Evolutionary conservation across 2,113 vertebrate species (phyloP).

Genomic region (Procavia capensis): DNA sequence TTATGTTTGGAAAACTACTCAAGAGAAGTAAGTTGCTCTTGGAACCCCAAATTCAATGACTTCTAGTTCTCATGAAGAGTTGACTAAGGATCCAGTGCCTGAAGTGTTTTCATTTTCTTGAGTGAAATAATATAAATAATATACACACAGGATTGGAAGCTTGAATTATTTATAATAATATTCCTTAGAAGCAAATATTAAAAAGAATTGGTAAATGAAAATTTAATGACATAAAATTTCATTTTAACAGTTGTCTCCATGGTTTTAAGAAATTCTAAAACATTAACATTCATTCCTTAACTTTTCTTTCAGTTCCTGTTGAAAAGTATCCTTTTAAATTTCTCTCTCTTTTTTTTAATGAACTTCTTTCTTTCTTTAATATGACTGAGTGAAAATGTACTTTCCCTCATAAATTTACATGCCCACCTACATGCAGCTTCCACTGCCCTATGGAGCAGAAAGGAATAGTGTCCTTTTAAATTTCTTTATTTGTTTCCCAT

Average conservation of each 20-base stretch:
- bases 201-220: slow-evolving; percentile 19
- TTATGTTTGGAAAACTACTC: background rate
- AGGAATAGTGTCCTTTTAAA: background rate
- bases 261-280: slow-evolving; percentile 44
- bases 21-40: background rate
- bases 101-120: slow-evolving; percentile 38
- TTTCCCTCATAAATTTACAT: too few relatives aligned
- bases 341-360: slow-evolving; percentile 42
- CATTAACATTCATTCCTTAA: background rate
- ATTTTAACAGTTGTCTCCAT: background rate
- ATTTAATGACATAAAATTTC: slow-evolving; percentile 16
- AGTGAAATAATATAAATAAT: slow-evolving; percentile 58
- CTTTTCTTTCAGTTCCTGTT: slow-evolving; percentile 1
- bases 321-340: slow-evolving; percentile 4
- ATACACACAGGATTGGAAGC: background rate
- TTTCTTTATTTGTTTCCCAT: slow-evolving; percentile 23
- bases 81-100: background rate
- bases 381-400: too few relatives aligned
- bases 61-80: background rate
- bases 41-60: background rate
- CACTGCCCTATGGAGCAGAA: too few relatives aligned
- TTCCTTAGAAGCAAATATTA: slow-evolving; percentile 53
- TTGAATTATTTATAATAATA: slow-evolving; percentile 51
- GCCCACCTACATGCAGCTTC: too few relatives aligned
- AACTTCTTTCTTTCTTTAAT: too few relatives aligned